phyloP scores from a whole-genome alignment of 2,113 vertebrate genomes.

The Nipponia nippon region DNA sequence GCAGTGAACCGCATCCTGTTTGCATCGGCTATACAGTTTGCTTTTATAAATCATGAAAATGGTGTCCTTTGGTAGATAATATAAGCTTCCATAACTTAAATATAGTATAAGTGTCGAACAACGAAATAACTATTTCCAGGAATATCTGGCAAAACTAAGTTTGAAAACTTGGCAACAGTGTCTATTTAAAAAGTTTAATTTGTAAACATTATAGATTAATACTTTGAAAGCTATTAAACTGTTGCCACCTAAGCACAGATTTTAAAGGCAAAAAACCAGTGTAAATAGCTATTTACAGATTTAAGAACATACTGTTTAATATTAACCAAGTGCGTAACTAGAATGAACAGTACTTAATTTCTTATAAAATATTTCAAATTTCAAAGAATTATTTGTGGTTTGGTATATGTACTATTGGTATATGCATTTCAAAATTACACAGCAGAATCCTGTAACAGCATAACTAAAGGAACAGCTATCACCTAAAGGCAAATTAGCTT shows the following conservation, averaged over 20 bases:
- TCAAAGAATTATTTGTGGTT: constrained; percentile 57
- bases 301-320: constrained; percentile 56
- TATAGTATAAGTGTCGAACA: constrained; percentile 63
- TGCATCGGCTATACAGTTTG: constrained; percentile 65
- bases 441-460: not conserved
- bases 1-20: constrained; percentile 68
- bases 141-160: constrained; percentile 41
- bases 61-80: constrained; percentile 77
- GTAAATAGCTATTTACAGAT: constrained; percentile 68
- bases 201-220: constrained; percentile 69
- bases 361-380: constrained; percentile 66
- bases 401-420: constrained; percentile 55
- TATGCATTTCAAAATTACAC: constrained; percentile 45
- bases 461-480: constrained; percentile 36
- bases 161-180: constrained; percentile 61
- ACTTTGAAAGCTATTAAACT: constrained; percentile 67
- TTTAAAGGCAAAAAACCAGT: constrained; percentile 60
- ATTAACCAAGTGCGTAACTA: constrained; percentile 50
- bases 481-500: constrained; percentile 50
- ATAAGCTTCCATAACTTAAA: constrained; percentile 63
- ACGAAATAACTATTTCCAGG: constrained; percentile 48
- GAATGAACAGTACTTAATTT: constrained; percentile 43
- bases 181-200: constrained; percentile 55
- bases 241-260: constrained; percentile 50
- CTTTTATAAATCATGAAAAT: constrained; percentile 53